Evolutionary conservation across 2,797 vertebrate species (phyloP), one percentile per base, ranked within the genome.

Genomic region (Rhincodon typus): DNA sequence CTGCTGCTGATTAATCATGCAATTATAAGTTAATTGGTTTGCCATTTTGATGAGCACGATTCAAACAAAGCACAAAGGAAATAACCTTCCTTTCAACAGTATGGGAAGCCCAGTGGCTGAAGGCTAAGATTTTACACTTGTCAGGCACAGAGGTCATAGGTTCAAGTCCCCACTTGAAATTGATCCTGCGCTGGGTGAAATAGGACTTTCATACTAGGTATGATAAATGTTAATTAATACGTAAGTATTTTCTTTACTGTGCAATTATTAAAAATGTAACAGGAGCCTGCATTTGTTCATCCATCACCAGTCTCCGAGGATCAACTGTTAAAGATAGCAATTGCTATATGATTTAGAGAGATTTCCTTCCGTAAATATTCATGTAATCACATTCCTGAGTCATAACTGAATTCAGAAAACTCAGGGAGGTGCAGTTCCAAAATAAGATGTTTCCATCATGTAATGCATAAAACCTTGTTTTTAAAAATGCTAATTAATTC

Each of bases 11-110:
- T n/a, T 21, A 91, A 91, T 42, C n/a, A 46, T 70, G 30, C 50
- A 46, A 72, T 94, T 94, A 69, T 46, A 42, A 94, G 93, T 46
- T 94, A 15, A 94, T 94, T 12, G 46, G 27, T 72, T 94, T 72
- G 42, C 15, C 93, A 94, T 50, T 91, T 62, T 94, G 67, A 69
- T 70, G 66, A 70, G 34, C n/a, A 69, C n/a, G 42, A 42, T 88
- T 88, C 13, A 5, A 94, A 67, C n/a, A 46, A 62, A 38, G 27
- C 27, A 34, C 53, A 57, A 94, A 94, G 93, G 70, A 94, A 94
- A 30, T 30, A 94, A 69, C 38, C 21, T 94, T 72, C 10, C 12
- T 46, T 94, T 94, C 25, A 94, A 72, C 42, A 30, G 23, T 30
- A 72, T 46, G 38, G 38, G 66, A 94, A 72, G 93, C 38, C 67